Percentiles rank a stretch among this genome's conserved stretches.
Conservation (phyloP, 1,140 invertebrate genomes). For the Pollicipes pollicipes region DNA sequence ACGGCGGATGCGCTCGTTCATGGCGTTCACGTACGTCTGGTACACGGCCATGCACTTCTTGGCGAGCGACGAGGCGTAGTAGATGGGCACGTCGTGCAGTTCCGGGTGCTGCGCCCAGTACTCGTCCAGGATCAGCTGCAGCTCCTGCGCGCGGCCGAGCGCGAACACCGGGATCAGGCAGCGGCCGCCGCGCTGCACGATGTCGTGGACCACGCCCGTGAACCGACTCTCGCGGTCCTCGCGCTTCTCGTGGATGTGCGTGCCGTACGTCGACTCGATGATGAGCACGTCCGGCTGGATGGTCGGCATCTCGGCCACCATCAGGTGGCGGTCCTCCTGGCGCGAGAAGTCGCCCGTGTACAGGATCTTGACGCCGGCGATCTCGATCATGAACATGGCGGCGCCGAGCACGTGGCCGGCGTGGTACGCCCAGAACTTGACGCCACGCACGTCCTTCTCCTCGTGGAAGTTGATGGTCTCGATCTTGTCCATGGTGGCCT, state of each 20-base stretch:
- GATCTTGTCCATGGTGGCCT: slow-evolving; percentile 96
- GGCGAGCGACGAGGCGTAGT: slow-evolving; percentile 95
- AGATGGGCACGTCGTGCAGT: slow-evolving; percentile 96
- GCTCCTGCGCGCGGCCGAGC: slow-evolving; percentile 87
- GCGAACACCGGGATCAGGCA: slow-evolving; percentile 99
- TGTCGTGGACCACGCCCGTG: slow-evolving; percentile 86
- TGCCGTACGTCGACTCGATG: slow-evolving; percentile 87
- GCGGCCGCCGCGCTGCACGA: slow-evolving; percentile 82
- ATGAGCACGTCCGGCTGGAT: slow-evolving; percentile 92
- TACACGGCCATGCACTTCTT: slow-evolving; percentile 99
- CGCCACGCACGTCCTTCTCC: slow-evolving; percentile 90
- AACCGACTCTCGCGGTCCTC: slow-evolving; percentile 91
- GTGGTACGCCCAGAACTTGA: slow-evolving; percentile 97
- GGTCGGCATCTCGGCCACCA: slow-evolving; percentile 95
- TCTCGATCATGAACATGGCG: slow-evolving; percentile 99
- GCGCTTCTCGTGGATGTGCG: slow-evolving; percentile 94
- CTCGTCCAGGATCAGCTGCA: slow-evolving; percentile 90
- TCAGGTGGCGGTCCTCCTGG: slow-evolving; percentile 96
- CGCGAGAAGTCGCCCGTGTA: slow-evolving; percentile 98
- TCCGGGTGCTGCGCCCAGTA: slow-evolving; percentile 97
- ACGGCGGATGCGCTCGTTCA: slow-evolving; percentile 91
- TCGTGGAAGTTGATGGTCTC: slow-evolving; percentile 97
- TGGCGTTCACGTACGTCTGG: slow-evolving; percentile 97
- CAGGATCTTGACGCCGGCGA: slow-evolving; percentile 87
- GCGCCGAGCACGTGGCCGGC: slow-evolving; percentile 97